phyloP scores from a whole-genome alignment of 2,113 vertebrate genomes.

The Ovis canadensis region DNA sequence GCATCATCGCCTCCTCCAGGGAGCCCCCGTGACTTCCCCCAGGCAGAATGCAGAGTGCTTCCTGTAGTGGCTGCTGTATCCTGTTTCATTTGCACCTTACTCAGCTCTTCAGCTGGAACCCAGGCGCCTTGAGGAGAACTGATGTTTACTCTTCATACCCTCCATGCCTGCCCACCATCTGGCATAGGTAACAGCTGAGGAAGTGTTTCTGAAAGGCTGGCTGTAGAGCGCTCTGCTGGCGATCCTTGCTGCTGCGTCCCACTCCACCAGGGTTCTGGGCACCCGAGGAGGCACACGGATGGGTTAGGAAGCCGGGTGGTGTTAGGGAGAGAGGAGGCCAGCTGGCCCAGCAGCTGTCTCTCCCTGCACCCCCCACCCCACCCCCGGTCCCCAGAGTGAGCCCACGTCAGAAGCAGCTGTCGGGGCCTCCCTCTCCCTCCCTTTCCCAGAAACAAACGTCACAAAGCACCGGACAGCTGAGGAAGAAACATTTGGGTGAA shows the following conservation, averaged over 20 bases:
- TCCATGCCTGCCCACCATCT: not conserved
- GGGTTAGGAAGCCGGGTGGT: not conserved
- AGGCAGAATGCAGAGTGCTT: not conserved
- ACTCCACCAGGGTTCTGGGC: not conserved
- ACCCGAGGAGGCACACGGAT: not conserved
- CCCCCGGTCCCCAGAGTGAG: fast-evolving
- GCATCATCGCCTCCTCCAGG: not conserved
- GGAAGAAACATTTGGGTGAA: not conserved
- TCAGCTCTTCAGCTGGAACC: not conserved
- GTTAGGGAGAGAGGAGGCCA: not conserved
- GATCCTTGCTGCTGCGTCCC: not conserved
- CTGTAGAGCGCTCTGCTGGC: not conserved
- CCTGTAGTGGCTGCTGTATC: not conserved
- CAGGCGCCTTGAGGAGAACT: not conserved
- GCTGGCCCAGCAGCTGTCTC: not conserved
- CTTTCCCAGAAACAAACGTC: not conserved
- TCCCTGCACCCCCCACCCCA: not conserved
- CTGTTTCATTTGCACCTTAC: not conserved
- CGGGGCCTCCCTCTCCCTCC: fast-evolving
- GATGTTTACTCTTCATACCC: not conserved
- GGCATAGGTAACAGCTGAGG: not conserved
- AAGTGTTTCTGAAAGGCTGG: not conserved
- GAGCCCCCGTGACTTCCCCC: not conserved
- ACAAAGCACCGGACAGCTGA: not conserved
- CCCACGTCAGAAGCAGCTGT: not conserved